Percentiles rank a stretch among this genome's conserved stretches.
Conservation (phyloP, 2,888 invertebrate genomes). For the Cacoxenus indagator region DNA sequence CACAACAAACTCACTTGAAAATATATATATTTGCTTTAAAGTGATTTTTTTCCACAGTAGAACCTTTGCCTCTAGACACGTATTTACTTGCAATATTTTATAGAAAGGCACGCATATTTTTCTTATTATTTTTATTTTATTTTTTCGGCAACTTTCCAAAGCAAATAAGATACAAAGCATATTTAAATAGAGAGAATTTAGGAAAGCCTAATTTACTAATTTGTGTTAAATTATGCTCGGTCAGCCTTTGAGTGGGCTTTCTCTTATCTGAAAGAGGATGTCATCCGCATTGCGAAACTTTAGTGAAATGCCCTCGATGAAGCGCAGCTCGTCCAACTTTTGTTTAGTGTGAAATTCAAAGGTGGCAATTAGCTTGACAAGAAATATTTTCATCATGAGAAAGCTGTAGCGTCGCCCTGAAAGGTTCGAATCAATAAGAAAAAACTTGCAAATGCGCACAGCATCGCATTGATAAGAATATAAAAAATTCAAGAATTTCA, state of each 20-base stretch:
- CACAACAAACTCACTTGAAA: no score
- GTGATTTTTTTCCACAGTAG: no score
- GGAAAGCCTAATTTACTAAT: no score
- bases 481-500: neutral
- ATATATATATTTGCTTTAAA: no score
- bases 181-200: no score
- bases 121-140: no score
- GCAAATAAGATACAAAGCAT: no score
- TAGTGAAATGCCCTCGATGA: constrained; percentile 65
- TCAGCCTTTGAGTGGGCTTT: constrained; percentile 14
- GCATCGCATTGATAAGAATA: neutral
- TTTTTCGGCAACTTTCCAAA: no score
- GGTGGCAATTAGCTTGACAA: constrained; percentile 59
- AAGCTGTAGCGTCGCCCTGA: constrained; percentile 66
- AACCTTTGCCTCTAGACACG: no score
- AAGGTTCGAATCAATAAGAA: neutral
- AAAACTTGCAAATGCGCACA: neutral
- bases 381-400: constrained; percentile 63
- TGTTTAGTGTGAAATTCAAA: constrained; percentile 60
- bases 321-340: constrained; percentile 57
- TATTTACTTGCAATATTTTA: no score
- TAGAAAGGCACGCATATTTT: no score
- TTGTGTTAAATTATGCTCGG: no score
- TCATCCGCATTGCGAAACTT: constrained; percentile 63
- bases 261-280: constrained; percentile 46